phyloP scores from a whole-genome alignment of 2,888 invertebrate genomes.

The Acronicta alni region DNA sequence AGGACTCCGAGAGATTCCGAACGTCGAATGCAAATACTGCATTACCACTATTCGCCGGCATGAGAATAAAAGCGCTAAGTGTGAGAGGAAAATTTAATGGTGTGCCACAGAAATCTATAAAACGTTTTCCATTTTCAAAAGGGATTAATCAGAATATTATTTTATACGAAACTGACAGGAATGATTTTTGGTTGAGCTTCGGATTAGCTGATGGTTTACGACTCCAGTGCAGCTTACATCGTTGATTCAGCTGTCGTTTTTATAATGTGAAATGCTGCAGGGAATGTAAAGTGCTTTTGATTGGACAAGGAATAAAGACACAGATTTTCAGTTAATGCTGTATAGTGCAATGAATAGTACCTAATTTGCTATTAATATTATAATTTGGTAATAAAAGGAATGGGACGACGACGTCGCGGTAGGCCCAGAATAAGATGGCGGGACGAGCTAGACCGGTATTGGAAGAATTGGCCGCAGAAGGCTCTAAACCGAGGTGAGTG shows the following conservation, averaged over 20 bases:
- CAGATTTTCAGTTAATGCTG: too few species aligned
- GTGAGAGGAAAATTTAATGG: conserved; percentile 38
- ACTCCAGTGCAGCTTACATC: background rate
- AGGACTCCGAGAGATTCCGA: conserved; percentile 24
- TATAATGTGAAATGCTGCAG: background rate
- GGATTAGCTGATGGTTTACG: background rate
- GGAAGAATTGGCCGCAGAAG: too few species aligned
- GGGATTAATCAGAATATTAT: conserved; percentile 28
- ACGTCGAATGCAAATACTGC: conserved; percentile 45
- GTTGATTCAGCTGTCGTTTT: background rate
- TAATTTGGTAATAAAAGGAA: too few species aligned
- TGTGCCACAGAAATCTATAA: conserved; percentile 35
- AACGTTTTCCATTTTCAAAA: conserved; percentile 35
- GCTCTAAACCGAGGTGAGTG: too few species aligned
- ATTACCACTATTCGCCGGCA: conserved; percentile 31
- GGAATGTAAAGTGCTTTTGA: background rate
- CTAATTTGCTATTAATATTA: too few species aligned
- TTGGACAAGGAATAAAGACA: background rate
- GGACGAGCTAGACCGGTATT: too few species aligned
- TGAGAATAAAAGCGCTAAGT: conserved; percentile 34
- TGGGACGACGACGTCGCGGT: too few species aligned
- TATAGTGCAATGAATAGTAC: too few species aligned
- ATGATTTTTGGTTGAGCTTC: background rate
- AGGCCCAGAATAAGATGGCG: too few species aligned
- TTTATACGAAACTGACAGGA: conserved; percentile 4